phyloP scores from a whole-genome alignment of 2,113 vertebrate genomes.

The Polypterus bichir region DNA sequence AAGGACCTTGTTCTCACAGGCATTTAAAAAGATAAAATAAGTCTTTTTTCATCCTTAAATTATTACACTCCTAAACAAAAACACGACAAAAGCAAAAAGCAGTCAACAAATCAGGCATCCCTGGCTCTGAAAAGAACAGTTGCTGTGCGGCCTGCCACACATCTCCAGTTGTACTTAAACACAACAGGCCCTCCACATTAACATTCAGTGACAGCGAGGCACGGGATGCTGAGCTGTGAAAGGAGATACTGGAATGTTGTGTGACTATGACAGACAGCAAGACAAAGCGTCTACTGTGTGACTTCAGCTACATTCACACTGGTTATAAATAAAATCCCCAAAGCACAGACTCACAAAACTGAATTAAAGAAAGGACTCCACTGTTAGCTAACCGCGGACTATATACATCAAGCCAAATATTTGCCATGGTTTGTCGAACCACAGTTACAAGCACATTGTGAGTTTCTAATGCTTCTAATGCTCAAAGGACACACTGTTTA shows the following conservation, averaged over 20 bases:
- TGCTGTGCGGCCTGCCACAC: constrained; percentile 7
- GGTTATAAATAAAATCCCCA: constrained; percentile 13
- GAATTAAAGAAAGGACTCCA: constrained; percentile 9
- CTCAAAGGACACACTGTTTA: too few relatives aligned
- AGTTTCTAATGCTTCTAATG: background rate
- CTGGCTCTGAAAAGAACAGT: constrained; percentile 6
- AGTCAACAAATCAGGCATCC: constrained; percentile 21
- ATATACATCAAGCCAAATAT: constrained; percentile 14
- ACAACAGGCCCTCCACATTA: constrained; percentile 22
- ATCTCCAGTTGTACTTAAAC: background rate
- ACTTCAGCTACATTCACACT: constrained; percentile 26
- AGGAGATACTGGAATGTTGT: constrained; percentile 18
- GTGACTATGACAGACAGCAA: constrained; percentile 22
- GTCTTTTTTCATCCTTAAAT: constrained; percentile 12
- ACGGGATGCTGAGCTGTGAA: constrained; percentile 17
- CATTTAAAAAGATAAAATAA: constrained; percentile 8
- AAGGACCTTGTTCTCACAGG: constrained; percentile 4
- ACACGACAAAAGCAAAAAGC: constrained; percentile 19
- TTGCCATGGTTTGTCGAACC: constrained; percentile 2
- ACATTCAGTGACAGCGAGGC: constrained; percentile 26
- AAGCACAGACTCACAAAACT: background rate
- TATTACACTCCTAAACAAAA: constrained; percentile 19
- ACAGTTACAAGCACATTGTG: constrained; percentile 2
- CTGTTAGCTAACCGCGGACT: constrained; percentile 14
- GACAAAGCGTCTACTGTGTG: constrained; percentile 36